Conservation (phyloP, 2,113 vertebrate genomes). For the Perognathus longimembris region DNA sequence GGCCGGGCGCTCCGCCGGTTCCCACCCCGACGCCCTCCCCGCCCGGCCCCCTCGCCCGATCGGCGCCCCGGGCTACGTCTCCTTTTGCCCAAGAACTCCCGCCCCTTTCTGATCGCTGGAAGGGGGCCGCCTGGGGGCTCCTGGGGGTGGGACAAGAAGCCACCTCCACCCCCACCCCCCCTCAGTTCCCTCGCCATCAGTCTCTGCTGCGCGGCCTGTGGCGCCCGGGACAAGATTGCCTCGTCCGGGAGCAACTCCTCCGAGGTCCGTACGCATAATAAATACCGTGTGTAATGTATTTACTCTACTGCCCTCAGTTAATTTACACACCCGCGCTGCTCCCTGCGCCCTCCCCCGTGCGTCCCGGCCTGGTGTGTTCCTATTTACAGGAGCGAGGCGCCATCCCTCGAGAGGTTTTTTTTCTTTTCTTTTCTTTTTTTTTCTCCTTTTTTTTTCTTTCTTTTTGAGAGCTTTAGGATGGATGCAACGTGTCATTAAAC, state of each 20-base stretch:
- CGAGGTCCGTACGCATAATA: conserved; percentile 77
- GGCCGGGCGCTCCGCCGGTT: conserved; percentile 55
- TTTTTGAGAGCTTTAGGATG: conserved; percentile 84
- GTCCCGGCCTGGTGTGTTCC: conserved; percentile 69
- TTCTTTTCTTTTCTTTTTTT: not conserved
- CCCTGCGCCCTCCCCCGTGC: conserved; percentile 49
- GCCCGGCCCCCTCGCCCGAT: conserved; percentile 16
- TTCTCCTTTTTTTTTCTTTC: conserved; percentile 17
- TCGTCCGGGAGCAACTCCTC: conserved; percentile 75
- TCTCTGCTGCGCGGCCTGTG: conserved; percentile 68
- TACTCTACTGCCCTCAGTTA: conserved; percentile 77
- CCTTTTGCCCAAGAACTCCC: not conserved
- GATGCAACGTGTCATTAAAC: conserved; percentile 84
- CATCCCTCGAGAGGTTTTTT: conserved; percentile 76
- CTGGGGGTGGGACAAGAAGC: not conserved
- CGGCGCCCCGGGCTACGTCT: conserved; percentile 41
- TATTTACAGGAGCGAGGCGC: conserved; percentile 75
- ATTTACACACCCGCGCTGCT: conserved; percentile 68
- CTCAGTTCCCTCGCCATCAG: not conserved
- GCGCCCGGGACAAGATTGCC: conserved; percentile 72
- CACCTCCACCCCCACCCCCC: too few relatives aligned
- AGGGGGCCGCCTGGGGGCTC: not conserved
- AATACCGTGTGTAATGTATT: conserved; percentile 81
- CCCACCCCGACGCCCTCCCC: conserved; percentile 58
- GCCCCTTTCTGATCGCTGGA: not conserved